These are phyloP conservation scores for Pomatostomus ruficeps DNA, from an alignment of 2,113 vertebrate species.

Conservation along the genomic window DNA sequence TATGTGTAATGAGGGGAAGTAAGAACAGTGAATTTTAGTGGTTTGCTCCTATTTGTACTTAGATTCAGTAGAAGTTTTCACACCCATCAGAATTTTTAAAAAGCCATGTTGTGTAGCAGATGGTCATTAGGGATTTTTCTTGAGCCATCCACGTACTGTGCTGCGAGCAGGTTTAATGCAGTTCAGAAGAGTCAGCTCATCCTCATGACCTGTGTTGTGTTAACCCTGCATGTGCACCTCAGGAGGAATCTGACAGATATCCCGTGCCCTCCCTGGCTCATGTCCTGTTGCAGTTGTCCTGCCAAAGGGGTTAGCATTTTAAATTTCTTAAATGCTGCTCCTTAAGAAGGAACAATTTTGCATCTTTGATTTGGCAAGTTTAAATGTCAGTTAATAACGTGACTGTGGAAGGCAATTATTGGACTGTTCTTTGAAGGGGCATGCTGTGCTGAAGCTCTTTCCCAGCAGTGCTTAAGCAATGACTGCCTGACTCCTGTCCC, in stretches of 20 bases:
- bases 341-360: neutral
- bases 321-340: neutral
- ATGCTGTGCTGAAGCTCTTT: neutral
- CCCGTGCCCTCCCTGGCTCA: neutral
- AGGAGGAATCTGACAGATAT: neutral
- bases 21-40: neutral
- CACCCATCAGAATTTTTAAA: neutral
- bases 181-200: neutral
- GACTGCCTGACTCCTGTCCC: neutral
- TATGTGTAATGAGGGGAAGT: conserved; percentile 12
- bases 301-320: neutral
- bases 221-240: neutral
- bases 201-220: neutral
- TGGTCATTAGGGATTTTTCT: neutral
- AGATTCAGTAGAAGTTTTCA: neutral
- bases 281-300: neutral
- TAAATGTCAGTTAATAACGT: neutral
- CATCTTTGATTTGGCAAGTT: neutral
- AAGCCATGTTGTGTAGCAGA: rapidly evolving
- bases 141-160: neutral
- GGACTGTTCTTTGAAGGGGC: neutral
- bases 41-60: neutral
- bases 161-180: neutral
- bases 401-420: neutral
- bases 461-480: neutral